A percentile compares a stretch with the other conserved stretches of the same genome.
Conservation (phyloP, 2,797 vertebrate genomes). For the Rallus crepitans region DNA sequence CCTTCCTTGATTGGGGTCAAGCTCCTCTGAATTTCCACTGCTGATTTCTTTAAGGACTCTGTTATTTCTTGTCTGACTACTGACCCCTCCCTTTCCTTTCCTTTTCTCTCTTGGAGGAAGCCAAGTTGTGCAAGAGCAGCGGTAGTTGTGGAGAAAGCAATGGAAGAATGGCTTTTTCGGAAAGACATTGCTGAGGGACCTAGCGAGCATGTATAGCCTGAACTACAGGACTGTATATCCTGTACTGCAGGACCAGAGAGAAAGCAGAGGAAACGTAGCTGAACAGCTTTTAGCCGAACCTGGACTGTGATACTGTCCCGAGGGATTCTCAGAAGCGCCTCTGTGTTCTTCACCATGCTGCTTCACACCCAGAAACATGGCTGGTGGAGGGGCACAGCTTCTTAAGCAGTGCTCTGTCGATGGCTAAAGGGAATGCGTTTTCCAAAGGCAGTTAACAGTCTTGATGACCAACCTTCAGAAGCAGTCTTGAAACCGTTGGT, state of each 20-base stretch:
- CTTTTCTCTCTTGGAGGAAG: not conserved
- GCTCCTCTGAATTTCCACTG: not conserved
- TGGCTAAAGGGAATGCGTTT: not conserved
- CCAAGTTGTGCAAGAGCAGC: not conserved
- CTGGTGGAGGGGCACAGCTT: rapidly evolving
- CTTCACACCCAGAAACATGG: not conserved
- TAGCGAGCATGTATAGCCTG: not conserved
- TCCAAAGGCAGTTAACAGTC: not conserved
- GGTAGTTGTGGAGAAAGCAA: not conserved
- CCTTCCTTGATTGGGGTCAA: slow-evolving; percentile 43
- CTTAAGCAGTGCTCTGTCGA: not conserved
- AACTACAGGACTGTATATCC: not conserved
- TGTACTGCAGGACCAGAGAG: not conserved
- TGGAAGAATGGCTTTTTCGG: not conserved
- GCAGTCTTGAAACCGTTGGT: not conserved
- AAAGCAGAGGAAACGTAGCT: not conserved
- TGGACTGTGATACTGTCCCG: not conserved
- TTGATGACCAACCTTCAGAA: not conserved
- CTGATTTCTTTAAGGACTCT: not conserved
- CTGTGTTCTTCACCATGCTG: not conserved
- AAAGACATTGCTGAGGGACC: not conserved
- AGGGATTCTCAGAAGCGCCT: not conserved
- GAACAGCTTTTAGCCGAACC: not conserved
- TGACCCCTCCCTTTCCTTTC: slow-evolving; percentile 13
- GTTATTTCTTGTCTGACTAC: not conserved